Evolutionary conservation across 1,140 invertebrate species (phyloP).

Genomic region (Pantala flavescens): DNA sequence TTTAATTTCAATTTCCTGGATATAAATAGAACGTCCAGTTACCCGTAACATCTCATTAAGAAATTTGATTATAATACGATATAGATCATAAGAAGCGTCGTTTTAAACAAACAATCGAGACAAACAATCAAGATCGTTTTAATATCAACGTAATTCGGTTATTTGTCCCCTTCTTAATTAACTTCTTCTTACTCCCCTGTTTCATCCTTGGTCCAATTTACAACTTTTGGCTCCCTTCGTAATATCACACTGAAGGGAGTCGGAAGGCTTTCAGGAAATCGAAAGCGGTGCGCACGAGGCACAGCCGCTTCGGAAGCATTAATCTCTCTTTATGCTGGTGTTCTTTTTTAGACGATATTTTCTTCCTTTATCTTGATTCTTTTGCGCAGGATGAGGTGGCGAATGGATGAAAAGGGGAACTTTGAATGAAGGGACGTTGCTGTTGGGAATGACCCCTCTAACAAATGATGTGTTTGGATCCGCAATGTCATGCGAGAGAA

Average conservation of each 20-base stretch:
- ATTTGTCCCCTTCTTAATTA: too few species aligned
- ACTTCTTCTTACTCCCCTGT: not conserved
- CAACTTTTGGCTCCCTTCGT: not conserved
- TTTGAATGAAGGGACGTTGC: not conserved
- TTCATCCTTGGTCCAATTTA: too few species aligned
- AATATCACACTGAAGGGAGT: not conserved
- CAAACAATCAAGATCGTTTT: too few species aligned
- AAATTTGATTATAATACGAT: too few species aligned
- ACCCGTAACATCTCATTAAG: too few species aligned
- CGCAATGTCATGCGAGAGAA: not conserved
- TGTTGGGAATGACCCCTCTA: not conserved
- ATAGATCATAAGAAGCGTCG: too few species aligned
- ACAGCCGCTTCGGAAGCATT: not conserved
- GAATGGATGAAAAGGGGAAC: not conserved
- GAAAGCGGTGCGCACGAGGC: not conserved
- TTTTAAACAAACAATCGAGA: too few species aligned
- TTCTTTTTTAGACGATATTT: not conserved
- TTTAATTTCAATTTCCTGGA: too few species aligned
- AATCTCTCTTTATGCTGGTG: not conserved
- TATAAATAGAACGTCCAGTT: too few species aligned
- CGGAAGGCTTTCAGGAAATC: not conserved
- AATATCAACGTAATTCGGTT: too few species aligned
- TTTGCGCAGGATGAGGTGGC: not conserved
- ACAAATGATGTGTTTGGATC: not conserved
- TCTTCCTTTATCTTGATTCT: not conserved